Evolutionary conservation across 1,140 invertebrate species (phyloP), one percentile per base, ranked within the genome.

Genomic region (Leptinotarsa lineolata): DNA sequence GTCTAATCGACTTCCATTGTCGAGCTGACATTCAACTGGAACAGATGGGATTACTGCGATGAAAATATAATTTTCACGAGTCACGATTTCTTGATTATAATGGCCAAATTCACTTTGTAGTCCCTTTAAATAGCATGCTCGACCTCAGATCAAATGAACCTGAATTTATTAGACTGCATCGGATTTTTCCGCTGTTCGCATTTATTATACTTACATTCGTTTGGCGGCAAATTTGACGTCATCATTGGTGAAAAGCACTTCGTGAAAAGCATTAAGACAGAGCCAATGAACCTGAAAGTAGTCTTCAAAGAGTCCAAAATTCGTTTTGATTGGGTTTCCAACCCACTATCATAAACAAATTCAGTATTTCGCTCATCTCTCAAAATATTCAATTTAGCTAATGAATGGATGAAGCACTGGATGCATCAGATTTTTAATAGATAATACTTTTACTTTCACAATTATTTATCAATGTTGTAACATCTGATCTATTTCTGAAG

Each of bases 131-230:
- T 54, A 54, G 48, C 15, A 18, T 5, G 48, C n/a, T 18, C 16
- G 48, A n/a, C 48, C 48, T 54, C 48, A 54, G 5, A 18, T 54
- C 15, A 54, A n/a, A 54, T 54, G 48, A 54, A 54, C 16, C n/a
- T 18, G 48, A 54, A 54, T 54, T 54, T 54, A 54, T 54, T 54
- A 54, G n/a, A 15, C 15, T 54, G 15, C 15, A 54, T 54, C 48
- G 15, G n/a, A 54, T 54, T 54, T 54, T 54, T 54, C 16, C 16
- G 48, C 16, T 54, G n/a, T 54, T 54, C 48, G 6, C 48, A 18
- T 54, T 54, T n/a, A 54, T 54, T 39, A 39, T 54, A 54, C n/a
- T n/a, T n/a, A n/a, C 48, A 18, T n/a, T 54, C n/a, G 48, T 54
- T 54, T 54, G 48, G 48, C 48, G 15, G 48, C 16, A 18, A 18